Evolutionary conservation across 2,797 vertebrate species (phyloP), one percentile per base, ranked within the genome.

Genomic region (Propithecus deckenii): DNA sequence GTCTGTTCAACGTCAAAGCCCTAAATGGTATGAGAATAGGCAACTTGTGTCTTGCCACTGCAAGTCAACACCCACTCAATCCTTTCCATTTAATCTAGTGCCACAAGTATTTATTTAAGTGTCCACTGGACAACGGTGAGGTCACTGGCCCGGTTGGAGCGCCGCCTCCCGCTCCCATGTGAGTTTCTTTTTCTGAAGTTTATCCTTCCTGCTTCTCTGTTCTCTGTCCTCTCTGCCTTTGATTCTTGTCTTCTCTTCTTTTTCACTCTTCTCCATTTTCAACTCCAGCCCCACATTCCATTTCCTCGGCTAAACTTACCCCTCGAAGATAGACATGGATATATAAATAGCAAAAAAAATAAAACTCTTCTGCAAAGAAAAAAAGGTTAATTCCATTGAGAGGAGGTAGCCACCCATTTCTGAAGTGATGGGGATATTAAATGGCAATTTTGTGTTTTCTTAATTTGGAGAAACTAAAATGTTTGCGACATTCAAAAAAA

Each of bases 241-340:
- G 5, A 0, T 61, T 59, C 67, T 35, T 72, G 6, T 38, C 48
- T 69, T 15, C 5, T 7, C n/a, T 59, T 18, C 50, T 65, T 74
- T 52, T 59, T 8, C 12, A 17, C 35, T 35, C 35, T 57, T 12
- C 30, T 1, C 55, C 25, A 2, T 67, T 48, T 43, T 61, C 59
- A 38, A 0, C 3, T 0, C 14, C 35, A 22, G 5, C 72, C 41
- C 43, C 9, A 8, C 17, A 4, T 46, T 18, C 2, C 5, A 14
- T 14, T 92, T 69, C 25, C 52, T 94, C 13, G 22, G 43, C 28
- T 57, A 43, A 17, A 48, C 13, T 74, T 17, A n/a, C 22, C 13
- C 9, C 46, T 75, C 12, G 14, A 13, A 18, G 52, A 57, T 10
- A 48, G 35, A 30, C 1, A 14, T 4, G 1, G n/a, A 30, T 61